These are phyloP conservation scores for Chamaetylas fuelleborni DNA, from an alignment of 2,113 vertebrate species.

Conservation along the genomic window DNA sequence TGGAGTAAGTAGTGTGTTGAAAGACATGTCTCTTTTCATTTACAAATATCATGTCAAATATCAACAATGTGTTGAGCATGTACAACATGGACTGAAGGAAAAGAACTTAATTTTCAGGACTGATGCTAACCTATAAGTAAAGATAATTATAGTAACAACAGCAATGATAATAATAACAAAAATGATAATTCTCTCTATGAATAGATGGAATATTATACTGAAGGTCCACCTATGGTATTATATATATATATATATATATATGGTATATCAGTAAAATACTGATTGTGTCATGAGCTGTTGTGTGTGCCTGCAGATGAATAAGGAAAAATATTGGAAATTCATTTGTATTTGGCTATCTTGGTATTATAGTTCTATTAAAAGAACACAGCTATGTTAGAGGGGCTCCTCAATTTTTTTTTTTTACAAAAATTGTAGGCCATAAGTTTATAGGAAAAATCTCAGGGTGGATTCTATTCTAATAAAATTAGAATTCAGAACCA, in stretches of 20 bases:
- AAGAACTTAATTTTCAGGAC: neutral
- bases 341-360: neutral
- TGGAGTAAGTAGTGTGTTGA: neutral
- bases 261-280: too few relatives aligned
- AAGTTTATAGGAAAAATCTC: neutral
- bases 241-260: too few relatives aligned
- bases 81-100: neutral
- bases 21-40: neutral
- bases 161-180: neutral
- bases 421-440: neutral
- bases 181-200: neutral
- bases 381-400: neutral
- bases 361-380: neutral
- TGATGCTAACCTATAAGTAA: neutral
- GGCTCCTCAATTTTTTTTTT: neutral
- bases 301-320: neutral
- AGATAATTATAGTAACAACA: neutral
- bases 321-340: neutral
- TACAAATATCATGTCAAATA: neutral
- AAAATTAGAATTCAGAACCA: neutral
- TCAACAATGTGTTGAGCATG: accelerated
- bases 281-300: neutral
- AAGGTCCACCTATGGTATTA: neutral
- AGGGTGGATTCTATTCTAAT: neutral
- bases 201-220: neutral